Evolutionary conservation across 2,888 invertebrate species (phyloP), one percentile per base, ranked within the genome.

Genomic region (Anthoptus insignis): DNA sequence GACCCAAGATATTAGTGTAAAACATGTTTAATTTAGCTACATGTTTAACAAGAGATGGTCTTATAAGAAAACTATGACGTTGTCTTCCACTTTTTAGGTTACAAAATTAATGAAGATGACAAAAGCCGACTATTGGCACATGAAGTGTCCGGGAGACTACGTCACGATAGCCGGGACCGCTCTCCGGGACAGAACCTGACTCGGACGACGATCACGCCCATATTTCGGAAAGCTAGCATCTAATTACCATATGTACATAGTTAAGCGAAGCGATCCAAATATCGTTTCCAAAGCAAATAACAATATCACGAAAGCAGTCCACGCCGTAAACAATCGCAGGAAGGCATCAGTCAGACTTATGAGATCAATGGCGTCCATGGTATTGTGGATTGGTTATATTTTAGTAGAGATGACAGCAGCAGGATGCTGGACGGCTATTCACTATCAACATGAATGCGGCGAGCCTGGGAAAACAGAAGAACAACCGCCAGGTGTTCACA

Each of bases 311-410:
- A 42, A 42, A 42, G 42, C n/a, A 11, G 9, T 16, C 45, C 45
- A 34, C 47, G 54, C 54, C 61, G 11, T 11, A 24, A 19, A 56
- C 61, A 56, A 63, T 63, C 34, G 27, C 61, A 63, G 61, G 61
- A 63, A 63, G 49, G 37, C 61, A 56, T 63, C 47, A 47, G 47
- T 63, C 61, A 61, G 45, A 61, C 34, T 53, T 60, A 45, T 53
- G 61, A 45, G 54, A 42, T 47, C 54, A 54, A 54, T 54, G 24
- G 61, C 54, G n/a, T n/a, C n/a, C n/a, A n/a, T n/a, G 27, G 32
- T 47, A 60, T 29, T 53, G 27, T 19, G 52, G 45, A 42, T n/a
- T 14, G 34, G 37, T 19, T 21, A 39, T 56, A 63, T 63, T 49
- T 63, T 29, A 59, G 59, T 56, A 49, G 45, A 47, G 19, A 54